Evolutionary conservation across 2,113 vertebrate species (phyloP).

Genomic region (Mustelus asterias): DNA sequence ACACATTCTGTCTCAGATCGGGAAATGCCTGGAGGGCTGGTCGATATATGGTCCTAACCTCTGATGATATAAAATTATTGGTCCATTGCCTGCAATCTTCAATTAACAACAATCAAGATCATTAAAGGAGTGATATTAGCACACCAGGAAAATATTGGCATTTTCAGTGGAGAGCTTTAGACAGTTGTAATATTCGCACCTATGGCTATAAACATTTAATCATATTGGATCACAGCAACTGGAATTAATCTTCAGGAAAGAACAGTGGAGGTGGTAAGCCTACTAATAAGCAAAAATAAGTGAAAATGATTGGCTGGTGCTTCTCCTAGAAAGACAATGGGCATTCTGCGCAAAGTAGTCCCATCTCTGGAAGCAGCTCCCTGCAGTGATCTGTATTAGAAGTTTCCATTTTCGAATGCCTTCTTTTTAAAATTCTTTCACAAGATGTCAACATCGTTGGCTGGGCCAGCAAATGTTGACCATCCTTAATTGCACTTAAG

Average conservation of each 20-base stretch:
- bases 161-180: neutral
- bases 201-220: neutral
- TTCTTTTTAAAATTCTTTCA: no score
- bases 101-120: neutral
- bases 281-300: neutral
- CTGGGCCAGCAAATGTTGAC: no score
- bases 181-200: neutral
- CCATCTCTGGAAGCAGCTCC: no score
- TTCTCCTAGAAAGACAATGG: neutral
- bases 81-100: neutral
- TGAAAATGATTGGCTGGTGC: neutral
- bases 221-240: neutral
- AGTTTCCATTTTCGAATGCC: no score
- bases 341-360: no score
- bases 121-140: neutral
- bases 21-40: neutral
- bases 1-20: neutral
- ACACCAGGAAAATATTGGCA: neutral
- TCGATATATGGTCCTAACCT: neutral
- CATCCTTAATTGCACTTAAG: no score
- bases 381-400: no score
- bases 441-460: no score
- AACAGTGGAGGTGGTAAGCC: neutral
- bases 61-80: neutral
- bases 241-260: neutral